A percentile compares a stretch with the other conserved stretches of the same genome.
Evolutionary conservation across 2,113 vertebrate genomes (phyloP).

Genomic region (Fukomys damarensis): DNA sequence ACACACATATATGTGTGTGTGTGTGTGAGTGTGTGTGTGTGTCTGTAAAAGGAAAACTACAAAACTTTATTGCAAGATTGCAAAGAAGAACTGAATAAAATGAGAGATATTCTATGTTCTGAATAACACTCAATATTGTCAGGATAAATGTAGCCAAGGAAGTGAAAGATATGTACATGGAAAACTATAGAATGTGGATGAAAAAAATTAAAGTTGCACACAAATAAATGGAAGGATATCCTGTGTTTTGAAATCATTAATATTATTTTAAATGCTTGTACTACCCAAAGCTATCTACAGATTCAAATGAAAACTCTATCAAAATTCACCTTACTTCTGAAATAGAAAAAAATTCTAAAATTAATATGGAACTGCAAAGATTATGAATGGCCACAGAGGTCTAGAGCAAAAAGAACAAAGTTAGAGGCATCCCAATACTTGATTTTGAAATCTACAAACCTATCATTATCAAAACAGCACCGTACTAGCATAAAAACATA

Average conservation of each 20-base stretch:
- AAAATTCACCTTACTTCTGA: neutral
- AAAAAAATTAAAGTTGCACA: neutral
- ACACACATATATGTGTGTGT: neutral
- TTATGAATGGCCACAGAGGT: neutral
- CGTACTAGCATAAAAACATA: neutral
- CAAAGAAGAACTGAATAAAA: neutral
- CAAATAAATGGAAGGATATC: neutral
- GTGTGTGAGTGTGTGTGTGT: neutral
- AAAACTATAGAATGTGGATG: neutral
- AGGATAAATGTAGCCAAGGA: neutral
- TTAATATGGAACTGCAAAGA: neutral
- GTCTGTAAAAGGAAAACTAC: neutral
- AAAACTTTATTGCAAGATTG: neutral
- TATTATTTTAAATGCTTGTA: neutral
- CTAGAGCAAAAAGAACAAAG: neutral
- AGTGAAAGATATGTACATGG: neutral
- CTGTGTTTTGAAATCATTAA: neutral
- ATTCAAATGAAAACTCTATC: neutral
- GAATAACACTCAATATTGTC: neutral
- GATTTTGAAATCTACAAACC: neutral
- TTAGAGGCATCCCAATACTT: neutral
- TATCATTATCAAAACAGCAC: neutral
- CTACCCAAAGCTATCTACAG: neutral
- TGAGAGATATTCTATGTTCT: neutral
- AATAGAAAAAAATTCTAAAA: neutral